Conservation (phyloP, 1,140 invertebrate genomes). For the Stegodyphus dumicola region DNA sequence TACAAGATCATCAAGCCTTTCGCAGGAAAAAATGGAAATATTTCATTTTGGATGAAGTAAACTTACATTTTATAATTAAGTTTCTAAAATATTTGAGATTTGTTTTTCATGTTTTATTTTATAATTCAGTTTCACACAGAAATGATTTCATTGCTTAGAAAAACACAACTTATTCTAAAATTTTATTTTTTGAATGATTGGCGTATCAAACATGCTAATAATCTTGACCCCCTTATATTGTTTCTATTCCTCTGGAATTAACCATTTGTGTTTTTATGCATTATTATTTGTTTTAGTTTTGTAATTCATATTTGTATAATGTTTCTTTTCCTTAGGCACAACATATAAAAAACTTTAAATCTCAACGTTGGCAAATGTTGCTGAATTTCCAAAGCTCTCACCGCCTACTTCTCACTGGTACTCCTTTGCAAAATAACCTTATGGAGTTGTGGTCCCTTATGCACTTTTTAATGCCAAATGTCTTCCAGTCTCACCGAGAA, state of each 20-base stretch:
- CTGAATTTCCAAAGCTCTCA: constrained; percentile 97
- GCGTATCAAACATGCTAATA: no score
- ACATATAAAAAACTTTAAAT: constrained; percentile 99
- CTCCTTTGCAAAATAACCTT: constrained; percentile 97
- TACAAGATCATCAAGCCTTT: constrained; percentile 98
- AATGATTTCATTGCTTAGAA: no score
- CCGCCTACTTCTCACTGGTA: constrained; percentile 94
- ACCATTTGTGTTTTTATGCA: no score
- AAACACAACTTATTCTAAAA: no score
- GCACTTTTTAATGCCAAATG: constrained; percentile 99
- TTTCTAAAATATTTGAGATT: background rate
- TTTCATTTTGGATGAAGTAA: constrained; percentile 92
- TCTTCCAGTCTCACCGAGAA: constrained; percentile 97
- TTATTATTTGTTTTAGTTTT: no score
- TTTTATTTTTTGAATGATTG: no score
- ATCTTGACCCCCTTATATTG: no score
- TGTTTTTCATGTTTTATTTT: no score
- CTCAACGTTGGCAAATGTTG: constrained; percentile 97
- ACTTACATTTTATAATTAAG: background rate
- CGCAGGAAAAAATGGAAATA: constrained; percentile 99
- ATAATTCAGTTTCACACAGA: no score
- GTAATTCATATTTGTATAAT: no score
- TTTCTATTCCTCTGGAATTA: no score
- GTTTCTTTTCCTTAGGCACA: constrained; percentile 76
- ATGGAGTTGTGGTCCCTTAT: constrained; percentile 99